A percentile compares a stretch with the other conserved stretches of the same genome.
phyloP scores from a whole-genome alignment of 2,888 invertebrate genomes.

The Temnothorax unifasciatus region DNA sequence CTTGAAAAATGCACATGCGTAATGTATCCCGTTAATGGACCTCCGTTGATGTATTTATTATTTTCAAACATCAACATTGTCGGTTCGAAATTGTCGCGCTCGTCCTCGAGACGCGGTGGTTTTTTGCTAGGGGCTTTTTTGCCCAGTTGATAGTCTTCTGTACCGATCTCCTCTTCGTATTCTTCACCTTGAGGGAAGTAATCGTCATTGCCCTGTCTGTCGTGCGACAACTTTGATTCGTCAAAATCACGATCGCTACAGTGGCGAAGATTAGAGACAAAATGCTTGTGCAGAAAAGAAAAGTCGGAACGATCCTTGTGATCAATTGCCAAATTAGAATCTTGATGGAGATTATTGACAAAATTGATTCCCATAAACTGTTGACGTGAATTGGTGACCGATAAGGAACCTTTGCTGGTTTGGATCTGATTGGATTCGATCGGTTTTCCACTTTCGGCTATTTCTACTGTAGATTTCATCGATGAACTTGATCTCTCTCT shows the following conservation, averaged over 20 bases:
- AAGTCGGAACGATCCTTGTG: not conserved
- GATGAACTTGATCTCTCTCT: slow-evolving; percentile 42
- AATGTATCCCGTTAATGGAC: slow-evolving; percentile 2
- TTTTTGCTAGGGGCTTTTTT: slow-evolving; percentile 11
- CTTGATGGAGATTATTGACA: slow-evolving; percentile 3
- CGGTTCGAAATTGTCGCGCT: slow-evolving; percentile 43
- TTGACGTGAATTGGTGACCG: slow-evolving; percentile 34
- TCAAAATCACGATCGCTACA: slow-evolving; percentile 6
- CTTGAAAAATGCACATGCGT: not conserved
- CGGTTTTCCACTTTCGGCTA: slow-evolving; percentile 40
- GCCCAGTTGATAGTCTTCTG: slow-evolving; percentile 62
- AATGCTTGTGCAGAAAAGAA: not conserved
- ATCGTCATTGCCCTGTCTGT: slow-evolving; percentile 78
- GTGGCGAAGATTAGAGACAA: not conserved
- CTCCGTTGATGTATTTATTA: not conserved
- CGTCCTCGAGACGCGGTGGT: slow-evolving; percentile 36
- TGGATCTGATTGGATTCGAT: slow-evolving; percentile 47
- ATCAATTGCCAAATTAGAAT: not conserved
- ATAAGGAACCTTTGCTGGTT: slow-evolving; percentile 62
- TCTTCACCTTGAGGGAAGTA: slow-evolving; percentile 82
- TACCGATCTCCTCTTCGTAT: slow-evolving; percentile 79
- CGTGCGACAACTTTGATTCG: not conserved
- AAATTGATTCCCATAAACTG: slow-evolving; percentile 12
- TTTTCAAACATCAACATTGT: not conserved
- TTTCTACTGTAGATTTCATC: slow-evolving; percentile 3